Conservation (phyloP, 2,113 vertebrate genomes). For the Sphaerodactylus townsendi region DNA sequence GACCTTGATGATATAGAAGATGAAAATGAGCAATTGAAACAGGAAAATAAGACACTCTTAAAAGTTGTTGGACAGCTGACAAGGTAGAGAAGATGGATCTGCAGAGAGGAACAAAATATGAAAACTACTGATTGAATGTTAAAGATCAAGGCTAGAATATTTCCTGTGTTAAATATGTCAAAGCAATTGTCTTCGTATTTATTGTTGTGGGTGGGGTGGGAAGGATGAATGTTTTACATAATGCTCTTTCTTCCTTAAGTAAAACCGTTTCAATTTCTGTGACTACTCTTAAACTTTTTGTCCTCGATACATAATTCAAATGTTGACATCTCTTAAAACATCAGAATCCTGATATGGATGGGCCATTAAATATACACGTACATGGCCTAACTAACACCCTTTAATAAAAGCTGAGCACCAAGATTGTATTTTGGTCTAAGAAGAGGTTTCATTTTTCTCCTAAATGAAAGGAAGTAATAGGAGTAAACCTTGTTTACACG, state of each 20-base stretch:
- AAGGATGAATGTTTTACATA: conserved; percentile 73
- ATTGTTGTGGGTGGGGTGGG: conserved; percentile 70
- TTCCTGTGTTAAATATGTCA: conserved; percentile 71
- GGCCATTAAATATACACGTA: conserved; percentile 51
- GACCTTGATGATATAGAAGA: conserved; percentile 98
- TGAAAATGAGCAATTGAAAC: conserved; percentile 97
- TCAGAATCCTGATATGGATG: conserved; percentile 42
- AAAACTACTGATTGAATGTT: conserved; percentile 83
- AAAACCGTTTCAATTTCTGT: conserved; percentile 54
- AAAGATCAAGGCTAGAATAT: conserved; percentile 63
- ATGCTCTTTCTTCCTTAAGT: conserved; percentile 61
- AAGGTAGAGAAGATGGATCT: conserved; percentile 89
- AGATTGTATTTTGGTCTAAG: conserved; percentile 58
- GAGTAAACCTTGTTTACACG: conserved; percentile 76
- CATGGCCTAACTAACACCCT: conserved; percentile 35
- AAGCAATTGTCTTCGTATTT: conserved; percentile 79
- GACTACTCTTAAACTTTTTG: conserved; percentile 51
- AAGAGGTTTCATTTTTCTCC: conserved; percentile 57
- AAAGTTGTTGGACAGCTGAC: conserved; percentile 98
- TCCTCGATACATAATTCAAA: conserved; percentile 40
- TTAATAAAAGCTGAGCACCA: conserved; percentile 43
- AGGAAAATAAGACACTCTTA: conserved; percentile 99
- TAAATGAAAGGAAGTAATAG: conserved; percentile 56
- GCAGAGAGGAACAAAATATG: conserved; percentile 59
- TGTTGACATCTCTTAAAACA: conserved; percentile 39